Base-by-base conservation (phyloP, 2,888 invertebrate genomes). In the Allophyes oxyacanthae region DNA sequence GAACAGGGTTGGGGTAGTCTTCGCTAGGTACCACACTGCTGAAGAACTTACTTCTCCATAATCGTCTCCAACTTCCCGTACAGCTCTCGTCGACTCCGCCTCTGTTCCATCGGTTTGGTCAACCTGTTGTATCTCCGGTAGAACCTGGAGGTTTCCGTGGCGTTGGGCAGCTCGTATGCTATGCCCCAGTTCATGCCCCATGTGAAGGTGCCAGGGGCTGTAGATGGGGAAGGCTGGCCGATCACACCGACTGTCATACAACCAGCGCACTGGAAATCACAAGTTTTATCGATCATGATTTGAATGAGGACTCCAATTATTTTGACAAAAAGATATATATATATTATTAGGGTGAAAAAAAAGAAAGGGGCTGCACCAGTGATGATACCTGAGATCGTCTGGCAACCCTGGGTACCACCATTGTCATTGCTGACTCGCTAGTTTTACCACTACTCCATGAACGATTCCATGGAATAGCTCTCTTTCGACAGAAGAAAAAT, bases 131-230 rank as follows among this genome's bases (percentile, higher is more conserved):
- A 85, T n/a, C 70, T 75, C 34, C 82, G 81, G 48, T 86, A 89
- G 40, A 89, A 88, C 2, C 54, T 65, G 0, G 89, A 63, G 0
- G 94, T 94, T 78, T 95, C 94, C 0, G 95, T 95, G 14, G 92
- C 87, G 60, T 95, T 95, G 0, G 95, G 95, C 52, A 95, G 83
- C 67, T 95, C 90, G 64, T 96, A 96, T 0, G 96, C 96, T 32
- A 96, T 95, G 49, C 96, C 96, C 96, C 96, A 96, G 81, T 96
- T 96, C 32, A 96, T 82, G 0, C 96, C 96, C 82, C 96, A 96
- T 5, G 96, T 96, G 73, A 96, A 95, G 50, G 95, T 95, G 6
- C 95, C 94, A 3, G 94, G 91, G 0, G 85, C 59, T 0, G 94
- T 90, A 1, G 90, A 56, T 1, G 93, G 90, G 0, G 94, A 80